Base-by-base conservation (phyloP, 2,797 vertebrate genomes). In the Falco peregrinus region DNA sequence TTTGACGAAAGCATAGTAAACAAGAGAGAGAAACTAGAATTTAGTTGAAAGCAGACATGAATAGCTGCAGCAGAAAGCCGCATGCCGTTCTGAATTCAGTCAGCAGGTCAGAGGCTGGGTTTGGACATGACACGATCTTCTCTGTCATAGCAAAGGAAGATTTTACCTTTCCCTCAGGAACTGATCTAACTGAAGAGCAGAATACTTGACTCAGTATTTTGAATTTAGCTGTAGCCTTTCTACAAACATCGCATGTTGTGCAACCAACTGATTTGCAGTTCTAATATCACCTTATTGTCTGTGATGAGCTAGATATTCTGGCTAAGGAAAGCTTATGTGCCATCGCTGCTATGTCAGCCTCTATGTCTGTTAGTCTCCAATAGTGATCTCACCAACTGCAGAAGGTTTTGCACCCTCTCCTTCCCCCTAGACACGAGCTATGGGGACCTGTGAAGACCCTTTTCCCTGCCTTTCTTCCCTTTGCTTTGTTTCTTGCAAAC, bases 1-100 rank as follows among this genome's bases (percentile, higher is more conserved):
- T 94, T 89, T 96, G 94, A 94, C 2, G 28, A 94, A 95, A 96
- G 92, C 79, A 45, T 92, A 88, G 85, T 96, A 97, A 97, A 96
- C 95, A 95, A 71, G 89, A 80, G 80, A 84, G 68, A 81, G 73
- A 93, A 90, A 57, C 63, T 69, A 65, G 35, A 70, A 20, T 78
- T 74, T 37, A 37, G 61, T 63, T 56, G 43, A 60, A 50, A 82
- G 69, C 43, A 20, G 47, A 20, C 12, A 14, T 64, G 29, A 75
- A 53, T 11, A 87, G 51, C 68, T 80, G 65, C 79, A 92, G 65
- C 76, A 89, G 64, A 9, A 43, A 41, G 47, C 54, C n/a, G 51
- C 37, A 51, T 89, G 64, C 31, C 11, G 0, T 48, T 71, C 78
- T 78, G 56, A 61, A 80, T 92, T 85, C 85, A 83, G 45, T 70